Conservation (phyloP, 2,888 invertebrate species). For the Himalopsyche kuldschensis region DNA sequence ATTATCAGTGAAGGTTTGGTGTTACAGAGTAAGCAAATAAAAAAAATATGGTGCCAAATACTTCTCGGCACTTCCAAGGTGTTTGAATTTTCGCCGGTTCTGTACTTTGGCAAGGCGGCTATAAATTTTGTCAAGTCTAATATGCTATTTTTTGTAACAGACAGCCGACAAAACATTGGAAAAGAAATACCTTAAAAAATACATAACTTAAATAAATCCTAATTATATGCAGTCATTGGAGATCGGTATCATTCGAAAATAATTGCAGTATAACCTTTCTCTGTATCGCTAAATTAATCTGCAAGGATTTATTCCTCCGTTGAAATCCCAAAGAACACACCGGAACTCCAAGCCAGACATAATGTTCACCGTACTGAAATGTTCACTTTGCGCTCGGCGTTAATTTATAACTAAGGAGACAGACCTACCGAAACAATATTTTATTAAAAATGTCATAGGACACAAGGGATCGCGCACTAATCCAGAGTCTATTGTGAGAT, state of each 20-base stretch:
- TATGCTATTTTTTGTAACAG: constrained; percentile 15
- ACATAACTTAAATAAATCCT: constrained; percentile 33
- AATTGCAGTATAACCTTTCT: not conserved
- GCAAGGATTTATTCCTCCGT: not conserved
- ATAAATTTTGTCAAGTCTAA: constrained; percentile 24
- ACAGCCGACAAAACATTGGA: constrained; percentile 21
- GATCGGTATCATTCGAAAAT: constrained; percentile 17
- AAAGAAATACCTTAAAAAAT: constrained; percentile 28
- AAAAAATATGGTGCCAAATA: constrained; percentile 5
- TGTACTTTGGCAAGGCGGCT: constrained; percentile 1
- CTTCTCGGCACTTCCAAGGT: constrained; percentile 8
- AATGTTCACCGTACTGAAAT: constrained; percentile 1
- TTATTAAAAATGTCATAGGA: not conserved
- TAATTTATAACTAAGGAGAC: constrained; percentile 7
- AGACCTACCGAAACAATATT: not conserved
- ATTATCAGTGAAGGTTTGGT: constrained; percentile 30
- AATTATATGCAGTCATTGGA: constrained; percentile 31
- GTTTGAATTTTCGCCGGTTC: not conserved
- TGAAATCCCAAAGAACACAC: not conserved
- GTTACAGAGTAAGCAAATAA: constrained; percentile 35
- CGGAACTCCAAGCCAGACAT: constrained; percentile 13
- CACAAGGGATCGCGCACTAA: not conserved
- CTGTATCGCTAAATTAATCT: not conserved
- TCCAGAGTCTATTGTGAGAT: not conserved
- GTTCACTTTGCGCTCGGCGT: not conserved